Conservation (phyloP, 2,797 vertebrate species). For the Sarcophilus harrisii region DNA sequence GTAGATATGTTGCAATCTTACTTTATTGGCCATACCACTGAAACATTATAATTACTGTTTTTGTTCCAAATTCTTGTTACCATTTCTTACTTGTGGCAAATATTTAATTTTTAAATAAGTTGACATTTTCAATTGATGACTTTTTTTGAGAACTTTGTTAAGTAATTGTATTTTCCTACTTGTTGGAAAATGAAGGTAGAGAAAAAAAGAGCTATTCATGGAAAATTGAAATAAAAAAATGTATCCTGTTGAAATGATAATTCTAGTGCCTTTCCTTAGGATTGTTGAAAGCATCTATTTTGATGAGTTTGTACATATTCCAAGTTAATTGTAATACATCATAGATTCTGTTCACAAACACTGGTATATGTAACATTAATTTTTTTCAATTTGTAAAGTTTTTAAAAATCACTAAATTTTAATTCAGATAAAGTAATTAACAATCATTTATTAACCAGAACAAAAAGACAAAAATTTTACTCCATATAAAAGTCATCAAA, state of each 20-base stretch:
- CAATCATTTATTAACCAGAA: not conserved
- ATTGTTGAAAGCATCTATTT: not conserved
- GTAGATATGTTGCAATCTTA: not conserved
- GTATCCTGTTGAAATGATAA: not conserved
- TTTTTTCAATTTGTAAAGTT: not conserved
- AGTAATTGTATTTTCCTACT: not conserved
- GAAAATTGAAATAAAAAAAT: not conserved
- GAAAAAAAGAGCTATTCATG: not conserved
- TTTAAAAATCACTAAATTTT: not conserved
- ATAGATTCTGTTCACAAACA: not conserved
- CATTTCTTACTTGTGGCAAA: not conserved
- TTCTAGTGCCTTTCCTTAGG: not conserved
- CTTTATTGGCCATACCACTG: not conserved
- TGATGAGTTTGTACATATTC: not conserved
- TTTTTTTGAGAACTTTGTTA: not conserved
- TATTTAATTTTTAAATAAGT: not conserved
- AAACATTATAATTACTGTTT: not conserved
- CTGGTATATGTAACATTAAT: not conserved
- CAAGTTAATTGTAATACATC: not conserved
- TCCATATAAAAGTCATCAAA: not conserved
- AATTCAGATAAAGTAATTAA: not conserved
- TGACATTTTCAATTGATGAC: not conserved
- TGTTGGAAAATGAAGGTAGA: not conserved
- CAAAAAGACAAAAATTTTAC: not conserved
- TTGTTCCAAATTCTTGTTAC: not conserved